Evolutionary conservation across 2,797 vertebrate genomes (phyloP), one percentile per base, ranked within the genome.

Genomic region (Acrossocheilus fasciatus): DNA sequence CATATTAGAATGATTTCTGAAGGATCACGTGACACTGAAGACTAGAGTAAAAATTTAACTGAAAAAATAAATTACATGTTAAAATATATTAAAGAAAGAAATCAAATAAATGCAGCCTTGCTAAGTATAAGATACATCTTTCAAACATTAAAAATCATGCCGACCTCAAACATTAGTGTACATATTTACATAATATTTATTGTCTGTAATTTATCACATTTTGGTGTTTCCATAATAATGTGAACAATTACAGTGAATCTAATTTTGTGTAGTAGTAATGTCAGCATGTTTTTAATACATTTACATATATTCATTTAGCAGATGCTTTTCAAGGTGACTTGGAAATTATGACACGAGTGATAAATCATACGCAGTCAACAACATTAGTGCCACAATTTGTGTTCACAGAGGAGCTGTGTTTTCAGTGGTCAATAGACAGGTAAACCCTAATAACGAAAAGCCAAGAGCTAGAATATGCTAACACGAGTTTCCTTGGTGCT

Each of bases 231-330:
- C 64, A 68, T 68, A 68, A 18, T 75, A 34, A 52, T 36, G 8
- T 52, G 45, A 75, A 52, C 45, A 34, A 76, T 54, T 47, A 36
- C 26, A 11, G 15, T 34, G 45, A 50, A 52, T 20, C 17, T 3
- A 54, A 15, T 57, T 77, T 39, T 36, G 30, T 57, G 18, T 36
- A 54, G 34, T 23, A 77, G 20, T 77, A 34, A 17, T 15, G n/a
- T 78, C 34, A 78, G 54, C 57, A 26, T 62, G 36, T 77, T 78
- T 78, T 57, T 41, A 78, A 62, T 62, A n/a, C 34, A 62, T 62
- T 78, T 62, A 26, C 76, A 26, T 79, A 45, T 45, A 79, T 79
- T 79, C 14, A 79, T 79, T 79, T 43, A 62, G 23, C 54, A 62
- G 54, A 79, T 30, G 54, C 39, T 62, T 79, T 62, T 79, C 54